phyloP scores from a whole-genome alignment of 2,888 invertebrate species.

The Tryphoninae sp. region DNA sequence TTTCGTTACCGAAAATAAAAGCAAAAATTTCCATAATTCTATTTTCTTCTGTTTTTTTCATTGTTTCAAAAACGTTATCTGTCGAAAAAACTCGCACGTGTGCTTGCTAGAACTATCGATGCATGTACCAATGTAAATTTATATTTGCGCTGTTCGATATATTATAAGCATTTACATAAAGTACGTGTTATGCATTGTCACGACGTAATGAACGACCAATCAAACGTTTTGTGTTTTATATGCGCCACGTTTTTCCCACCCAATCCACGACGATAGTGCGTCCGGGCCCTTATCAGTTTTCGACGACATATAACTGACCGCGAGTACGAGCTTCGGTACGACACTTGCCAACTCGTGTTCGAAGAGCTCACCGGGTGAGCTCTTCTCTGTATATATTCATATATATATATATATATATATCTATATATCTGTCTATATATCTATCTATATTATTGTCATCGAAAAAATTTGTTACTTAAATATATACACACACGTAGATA shows the following conservation, averaged over 20 bases:
- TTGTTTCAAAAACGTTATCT: too few relatives aligned
- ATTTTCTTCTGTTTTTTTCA: too few relatives aligned
- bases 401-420: constrained; percentile 1
- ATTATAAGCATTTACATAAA: neutral
- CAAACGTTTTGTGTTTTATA: constrained; percentile 36
- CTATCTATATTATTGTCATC: too few relatives aligned
- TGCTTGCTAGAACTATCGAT: too few relatives aligned
- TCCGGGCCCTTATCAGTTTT: constrained; percentile 61
- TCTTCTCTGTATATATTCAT: constrained; percentile 3
- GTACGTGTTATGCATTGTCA: neutral
- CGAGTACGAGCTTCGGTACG: constrained; percentile 52
- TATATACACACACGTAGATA: neutral
- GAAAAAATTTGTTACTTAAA: neutral
- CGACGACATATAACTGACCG: constrained; percentile 65
- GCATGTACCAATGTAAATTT: too few relatives aligned
- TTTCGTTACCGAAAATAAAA: too few relatives aligned
- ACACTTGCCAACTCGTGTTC: constrained; percentile 42
- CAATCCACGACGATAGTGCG: constrained; percentile 43
- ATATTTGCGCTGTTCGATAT: too few relatives aligned
- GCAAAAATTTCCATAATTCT: too few relatives aligned
- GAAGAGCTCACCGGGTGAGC: constrained; percentile 49
- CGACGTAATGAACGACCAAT: constrained; percentile 47
- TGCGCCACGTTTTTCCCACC: constrained; percentile 40
- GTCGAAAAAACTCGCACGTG: too few relatives aligned
- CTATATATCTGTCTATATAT: neutral